Percentiles rank a stretch among this genome's conserved stretches.
Evolutionary conservation across 2,888 invertebrate genomes (phyloP).

Genomic region (Acholoe squamosa): DNA sequence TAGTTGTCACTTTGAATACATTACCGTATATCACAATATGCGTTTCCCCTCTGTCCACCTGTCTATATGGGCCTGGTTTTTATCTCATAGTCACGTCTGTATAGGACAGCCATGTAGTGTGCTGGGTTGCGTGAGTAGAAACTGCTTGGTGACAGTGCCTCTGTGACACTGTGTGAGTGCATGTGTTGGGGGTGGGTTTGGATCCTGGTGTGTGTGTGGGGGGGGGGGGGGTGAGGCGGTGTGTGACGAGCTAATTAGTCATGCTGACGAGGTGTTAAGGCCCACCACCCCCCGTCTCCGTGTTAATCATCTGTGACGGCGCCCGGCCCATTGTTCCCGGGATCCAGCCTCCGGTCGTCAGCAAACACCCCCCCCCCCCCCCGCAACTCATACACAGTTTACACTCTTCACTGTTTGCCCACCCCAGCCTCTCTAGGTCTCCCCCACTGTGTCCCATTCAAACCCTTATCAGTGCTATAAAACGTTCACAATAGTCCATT

Average conservation of each 20-base stretch:
- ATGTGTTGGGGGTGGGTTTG: background rate
- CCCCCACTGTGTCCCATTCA: too few relatives aligned
- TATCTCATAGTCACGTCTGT: too few relatives aligned
- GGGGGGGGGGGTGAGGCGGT: conserved; percentile 4
- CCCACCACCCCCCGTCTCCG: background rate
- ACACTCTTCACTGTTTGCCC: background rate
- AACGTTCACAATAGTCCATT: too few relatives aligned
- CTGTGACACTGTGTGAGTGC: background rate
- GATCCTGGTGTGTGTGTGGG: background rate
- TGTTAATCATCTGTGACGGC: conserved; percentile 36
- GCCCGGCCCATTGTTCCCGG: conserved; percentile 44
- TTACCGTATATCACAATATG: too few relatives aligned
- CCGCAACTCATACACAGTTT: too few relatives aligned
- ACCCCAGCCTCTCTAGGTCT: background rate
- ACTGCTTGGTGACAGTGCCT: conserved; percentile 13
- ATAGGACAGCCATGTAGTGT: too few relatives aligned
- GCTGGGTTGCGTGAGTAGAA: too few relatives aligned
- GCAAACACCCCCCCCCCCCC: background rate
- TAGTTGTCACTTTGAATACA: too few relatives aligned
- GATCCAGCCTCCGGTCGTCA: background rate
- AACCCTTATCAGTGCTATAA: too few relatives aligned
- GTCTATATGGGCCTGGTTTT: too few relatives aligned
- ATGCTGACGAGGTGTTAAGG: conserved; percentile 61
- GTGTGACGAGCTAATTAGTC: conserved; percentile 58
- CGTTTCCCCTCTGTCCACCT: too few relatives aligned